Base-by-base conservation (phyloP, 2,888 invertebrate species). In the Lepidonotus clava region DNA sequence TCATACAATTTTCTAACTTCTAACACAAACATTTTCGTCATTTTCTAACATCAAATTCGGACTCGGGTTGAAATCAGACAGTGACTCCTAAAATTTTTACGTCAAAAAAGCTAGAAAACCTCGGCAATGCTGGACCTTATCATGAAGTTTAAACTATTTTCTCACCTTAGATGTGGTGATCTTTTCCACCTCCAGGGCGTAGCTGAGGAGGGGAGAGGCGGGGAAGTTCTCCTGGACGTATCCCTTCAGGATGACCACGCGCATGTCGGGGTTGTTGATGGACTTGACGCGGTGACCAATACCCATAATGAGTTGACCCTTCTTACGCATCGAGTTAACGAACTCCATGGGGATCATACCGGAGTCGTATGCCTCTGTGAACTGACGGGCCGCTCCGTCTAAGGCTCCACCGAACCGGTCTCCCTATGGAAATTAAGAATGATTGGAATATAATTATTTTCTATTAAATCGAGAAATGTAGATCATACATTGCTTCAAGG, bases 401-500 rank as follows among this genome's bases (percentile, higher is more conserved):
- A 99, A 94, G 5, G 99, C 99, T 8, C 99, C 99, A 51, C 99
- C 99, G 95, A 99, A 99, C 28, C 99, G 96, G 94, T 99, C 99
- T 51, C 99, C 99, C 98, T 98, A 93, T 11, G 24, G 32, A 40
- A 14, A 21, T 4, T 24, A 46, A 53, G 66, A 66, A 66, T 11
- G 8, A 66, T 66, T n/a, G 24, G n/a, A 28, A 8, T 66, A 21
- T 51, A 51, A n/a, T n/a, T n/a, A n/a, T n/a, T n/a, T n/a, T n/a
- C n/a, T n/a, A n/a, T n/a, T n/a, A n/a, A n/a, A n/a, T n/a, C n/a
- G n/a, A n/a, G n/a, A n/a, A n/a, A n/a, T n/a, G n/a, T n/a, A n/a
- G n/a, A n/a, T n/a, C n/a, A n/a, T n/a, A n/a, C n/a, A n/a, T n/a
- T n/a, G n/a, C n/a, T n/a, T n/a, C n/a, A n/a, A n/a, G n/a, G n/a